phyloP scores from a whole-genome alignment of 2,888 invertebrate species.

The Drosophila ustulata region DNA sequence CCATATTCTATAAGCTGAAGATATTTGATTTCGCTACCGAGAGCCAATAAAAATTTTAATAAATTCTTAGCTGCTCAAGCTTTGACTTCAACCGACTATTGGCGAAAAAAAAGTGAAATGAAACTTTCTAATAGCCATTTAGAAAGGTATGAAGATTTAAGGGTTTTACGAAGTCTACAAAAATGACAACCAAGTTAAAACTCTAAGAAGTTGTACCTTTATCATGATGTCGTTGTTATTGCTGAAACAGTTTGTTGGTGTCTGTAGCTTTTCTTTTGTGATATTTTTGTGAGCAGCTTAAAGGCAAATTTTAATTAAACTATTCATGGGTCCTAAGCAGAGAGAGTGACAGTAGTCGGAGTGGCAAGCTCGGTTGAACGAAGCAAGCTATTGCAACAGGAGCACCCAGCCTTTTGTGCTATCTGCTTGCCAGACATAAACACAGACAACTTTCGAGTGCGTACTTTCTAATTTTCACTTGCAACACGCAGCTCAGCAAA shows the following conservation, averaged over 20 bases:
- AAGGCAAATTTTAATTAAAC: constrained; percentile 79
- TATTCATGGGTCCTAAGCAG: constrained; percentile 59
- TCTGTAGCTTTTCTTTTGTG: constrained; percentile 55
- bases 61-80: constrained; percentile 34
- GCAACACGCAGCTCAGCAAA: constrained; percentile 69
- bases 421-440: constrained; percentile 69
- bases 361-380: constrained; percentile 5
- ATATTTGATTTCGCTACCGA: constrained; percentile 40
- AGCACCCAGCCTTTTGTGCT: constrained; percentile 43
- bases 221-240: constrained; percentile 27
- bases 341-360: constrained; percentile 2
- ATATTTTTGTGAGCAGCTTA: constrained; percentile 54
- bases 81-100: constrained; percentile 51
- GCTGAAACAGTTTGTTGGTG: constrained; percentile 12
- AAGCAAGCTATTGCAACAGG: background rate
- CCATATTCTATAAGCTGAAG: constrained; percentile 44
- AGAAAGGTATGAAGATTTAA: constrained; percentile 68
- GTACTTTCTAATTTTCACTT: constrained; percentile 80
- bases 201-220: constrained; percentile 63
- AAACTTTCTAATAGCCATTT: constrained; percentile 65
- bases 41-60: constrained; percentile 32
- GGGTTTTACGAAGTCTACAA: constrained; percentile 44
- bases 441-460: constrained; percentile 78
- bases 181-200: constrained; percentile 41
- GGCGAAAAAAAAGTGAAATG: constrained; percentile 26